Evolutionary conservation across 2,113 vertebrate genomes (phyloP), one percentile per base, ranked within the genome.

Genomic region (Thryonomys swinderianus): DNA sequence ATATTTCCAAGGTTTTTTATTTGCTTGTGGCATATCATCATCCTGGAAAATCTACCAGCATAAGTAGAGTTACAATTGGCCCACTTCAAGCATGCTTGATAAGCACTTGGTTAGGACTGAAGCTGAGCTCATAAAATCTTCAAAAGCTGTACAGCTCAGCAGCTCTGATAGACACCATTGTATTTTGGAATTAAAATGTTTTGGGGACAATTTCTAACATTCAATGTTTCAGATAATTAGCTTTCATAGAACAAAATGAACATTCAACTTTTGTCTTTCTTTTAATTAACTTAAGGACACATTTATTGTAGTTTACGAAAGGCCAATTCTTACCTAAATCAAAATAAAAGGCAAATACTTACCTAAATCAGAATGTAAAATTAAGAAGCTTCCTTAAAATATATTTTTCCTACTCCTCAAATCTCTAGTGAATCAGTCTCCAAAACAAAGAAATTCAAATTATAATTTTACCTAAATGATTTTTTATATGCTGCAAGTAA

Each of bases 151-250:
- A 16, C 25, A 25, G n/a, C 2, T 90, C 37, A 71, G 51, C 25
- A 74, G 5, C 32, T 95, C 34, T 88, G 30, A 14, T 27, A 73
- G 79, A 83, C 37, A 4, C 88, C 79, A 13, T 42, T 88, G 14
- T 83, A 10, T 78, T 48, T 90, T 85, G 34, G 80, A 84, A 79
- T 78, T 81, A 92, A 85, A 95, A 84, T 57, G 13, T 62, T 89
- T 2, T 9, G 27, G 9, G 8, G n/a, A 67, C 2, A 53, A 82
- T 67, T 95, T 97, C 57, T 95, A 42, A 74, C 62, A 86, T 71
- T 74, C 30, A 34, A 17, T 23, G 67, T 85, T 93, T 89, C 21
- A 69, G 55, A 74, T 40, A 95, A 94, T 42, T 91, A 40, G 3
- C 23, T 61, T 79, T 42, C 82, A 64, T 61, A 53, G 40, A 81